Base-by-base conservation (phyloP, 2,113 vertebrate species). In the Ariopsis seemanni region DNA sequence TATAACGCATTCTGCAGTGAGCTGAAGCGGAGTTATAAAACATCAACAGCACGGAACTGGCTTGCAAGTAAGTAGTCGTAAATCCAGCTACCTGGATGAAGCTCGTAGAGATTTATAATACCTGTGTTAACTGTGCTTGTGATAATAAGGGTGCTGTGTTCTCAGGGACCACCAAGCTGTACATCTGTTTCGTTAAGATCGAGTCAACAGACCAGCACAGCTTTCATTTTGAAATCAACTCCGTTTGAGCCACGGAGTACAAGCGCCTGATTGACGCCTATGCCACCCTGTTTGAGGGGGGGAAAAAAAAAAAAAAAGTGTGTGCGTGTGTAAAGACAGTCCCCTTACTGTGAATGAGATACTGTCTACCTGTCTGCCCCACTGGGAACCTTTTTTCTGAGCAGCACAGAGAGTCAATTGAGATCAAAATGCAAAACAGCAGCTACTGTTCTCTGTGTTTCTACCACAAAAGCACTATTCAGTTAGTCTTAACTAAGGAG, bases 331-430 rank as follows among this genome's bases (percentile, higher is more conserved):
- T 75, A 30, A 83, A 83, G 86, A 84, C 11, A 55, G 48, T 20
- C 48, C 80, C 75, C 63, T 60, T 82, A 63, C 53, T 81, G 72
- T 91, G 83, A 91, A 91, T 91, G 72, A 87, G 85, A 90, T 85
- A 88, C 90, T 91, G 90, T 91, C 86, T 91, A 69, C 91, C 85
- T 89, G 86, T 74, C 69, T 80, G 77, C 55, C 60, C 88, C 88
- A 82, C 88, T 48, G 83, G 50, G 53, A 74, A 78, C 82, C 48
- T 18, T 84, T 78, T 84, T 78, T 85, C 86, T 9, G n/a, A 69
- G 58, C 58, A 57, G 89, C 74, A 92, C 87, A 91, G 87, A 89
- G 89, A 34, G 53, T 67, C 75, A 82, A 92, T 92, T 92, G 87
- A 91, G 81, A 86, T 86, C 63, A 67, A 88, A 86, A 75, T 89